phyloP scores from a whole-genome alignment of 2,888 invertebrate genomes.

The Lissonota sp. region DNA sequence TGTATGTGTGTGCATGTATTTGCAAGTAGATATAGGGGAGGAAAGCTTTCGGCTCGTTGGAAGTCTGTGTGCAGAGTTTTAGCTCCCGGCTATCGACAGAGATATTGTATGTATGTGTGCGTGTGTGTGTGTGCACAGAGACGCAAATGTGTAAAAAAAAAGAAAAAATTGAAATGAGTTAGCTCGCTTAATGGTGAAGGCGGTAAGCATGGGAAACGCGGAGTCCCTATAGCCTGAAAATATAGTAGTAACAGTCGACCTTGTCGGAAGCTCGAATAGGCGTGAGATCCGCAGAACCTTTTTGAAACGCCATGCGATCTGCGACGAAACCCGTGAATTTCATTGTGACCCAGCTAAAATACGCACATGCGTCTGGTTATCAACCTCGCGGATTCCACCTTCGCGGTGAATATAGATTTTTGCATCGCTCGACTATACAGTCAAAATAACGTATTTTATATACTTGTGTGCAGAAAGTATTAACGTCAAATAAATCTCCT shows the following conservation, averaged over 20 bases:
- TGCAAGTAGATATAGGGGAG: background rate
- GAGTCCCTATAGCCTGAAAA: constrained; percentile 44
- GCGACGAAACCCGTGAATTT: no score
- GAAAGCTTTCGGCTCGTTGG: constrained; percentile 39
- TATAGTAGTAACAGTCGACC: constrained; percentile 71
- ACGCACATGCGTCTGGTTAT: no score
- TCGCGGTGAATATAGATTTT: no score
- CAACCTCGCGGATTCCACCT: no score
- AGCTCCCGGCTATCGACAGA: constrained; percentile 45
- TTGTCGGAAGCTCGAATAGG: constrained; percentile 43
- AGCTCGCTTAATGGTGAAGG: constrained; percentile 50
- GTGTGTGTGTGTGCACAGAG: constrained; percentile 19
- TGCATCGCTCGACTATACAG: no score
- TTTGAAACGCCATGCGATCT: no score
- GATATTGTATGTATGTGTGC: no score
- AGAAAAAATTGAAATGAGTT: constrained; percentile 64
- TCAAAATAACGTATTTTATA: no score
- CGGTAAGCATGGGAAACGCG: constrained; percentile 55
- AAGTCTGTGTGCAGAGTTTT: constrained; percentile 46
- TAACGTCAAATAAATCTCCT: no score
- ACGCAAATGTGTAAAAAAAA: constrained; percentile 44
- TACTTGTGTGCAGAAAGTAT: no score
- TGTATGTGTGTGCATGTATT: background rate
- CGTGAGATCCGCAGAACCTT: constrained; percentile 6
- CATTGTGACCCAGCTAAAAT: no score